phyloP scores from a whole-genome alignment of 2,888 invertebrate genomes.

The Boloria euphrosyne region DNA sequence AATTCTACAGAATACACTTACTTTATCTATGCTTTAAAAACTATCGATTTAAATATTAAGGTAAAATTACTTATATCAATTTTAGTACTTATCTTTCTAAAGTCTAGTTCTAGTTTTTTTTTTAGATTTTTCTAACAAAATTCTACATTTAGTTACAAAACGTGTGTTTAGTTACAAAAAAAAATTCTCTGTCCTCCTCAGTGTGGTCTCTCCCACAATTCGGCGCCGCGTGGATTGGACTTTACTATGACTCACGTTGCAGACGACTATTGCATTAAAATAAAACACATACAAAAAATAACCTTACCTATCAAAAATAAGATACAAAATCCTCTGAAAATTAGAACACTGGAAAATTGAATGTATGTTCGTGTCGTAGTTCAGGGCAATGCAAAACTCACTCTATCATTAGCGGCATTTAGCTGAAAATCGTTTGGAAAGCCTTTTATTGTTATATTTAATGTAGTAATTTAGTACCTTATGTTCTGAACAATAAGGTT shows the following conservation, averaged over 20 bases:
- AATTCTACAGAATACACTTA: too few species aligned
- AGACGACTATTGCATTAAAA: conserved; percentile 47
- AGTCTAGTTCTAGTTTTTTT: too few species aligned
- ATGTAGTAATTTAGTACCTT: background rate
- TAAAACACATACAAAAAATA: background rate
- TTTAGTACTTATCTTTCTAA: too few species aligned
- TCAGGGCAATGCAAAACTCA: conserved; percentile 1
- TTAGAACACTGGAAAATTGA: conserved; percentile 1
- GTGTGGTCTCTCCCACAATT: conserved; percentile 32
- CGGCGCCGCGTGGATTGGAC: conserved; percentile 58
- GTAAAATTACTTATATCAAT: too few species aligned
- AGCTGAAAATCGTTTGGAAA: background rate
- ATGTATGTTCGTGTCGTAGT: conserved; percentile 11
- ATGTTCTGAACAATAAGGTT: background rate
- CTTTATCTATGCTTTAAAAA: too few species aligned
- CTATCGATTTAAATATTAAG: too few species aligned
- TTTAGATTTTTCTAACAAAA: too few species aligned
- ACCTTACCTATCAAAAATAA: conserved; percentile 1
- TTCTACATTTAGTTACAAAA: background rate
- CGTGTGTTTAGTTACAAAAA: background rate
- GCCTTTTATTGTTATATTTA: background rate
- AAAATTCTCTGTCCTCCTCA: conserved; percentile 16
- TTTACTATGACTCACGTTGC: conserved; percentile 74
- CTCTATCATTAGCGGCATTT: background rate
- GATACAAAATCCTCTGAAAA: conserved; percentile 1